phyloP scores from a whole-genome alignment of 1,140 invertebrate species.

The Palaemon carinicauda region DNA sequence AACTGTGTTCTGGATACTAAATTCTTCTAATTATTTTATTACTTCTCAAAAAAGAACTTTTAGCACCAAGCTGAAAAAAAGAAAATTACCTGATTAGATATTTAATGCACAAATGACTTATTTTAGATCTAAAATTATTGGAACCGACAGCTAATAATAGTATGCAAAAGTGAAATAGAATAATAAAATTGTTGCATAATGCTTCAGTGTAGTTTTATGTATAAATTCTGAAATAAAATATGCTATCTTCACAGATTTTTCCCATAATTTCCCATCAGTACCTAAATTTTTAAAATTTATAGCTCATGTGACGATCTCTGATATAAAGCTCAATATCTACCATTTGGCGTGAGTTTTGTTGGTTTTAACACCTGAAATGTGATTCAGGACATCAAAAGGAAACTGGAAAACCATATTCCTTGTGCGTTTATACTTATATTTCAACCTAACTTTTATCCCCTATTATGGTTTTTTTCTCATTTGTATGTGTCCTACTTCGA shows the following conservation, averaged over 20 bases:
- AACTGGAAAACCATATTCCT: neutral
- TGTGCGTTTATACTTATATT: too few relatives aligned
- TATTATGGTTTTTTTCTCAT: too few relatives aligned
- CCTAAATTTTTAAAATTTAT: neutral
- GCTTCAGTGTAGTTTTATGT: neutral
- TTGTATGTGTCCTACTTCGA: too few relatives aligned
- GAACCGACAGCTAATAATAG: neutral
- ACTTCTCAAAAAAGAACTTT: neutral
- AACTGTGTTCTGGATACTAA: too few relatives aligned
- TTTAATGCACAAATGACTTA: neutral
- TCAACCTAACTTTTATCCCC: too few relatives aligned
- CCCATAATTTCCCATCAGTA: neutral
- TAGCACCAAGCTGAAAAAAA: neutral
- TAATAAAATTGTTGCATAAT: neutral
- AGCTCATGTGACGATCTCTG: neutral
- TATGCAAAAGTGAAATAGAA: too few relatives aligned
- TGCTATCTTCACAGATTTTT: neutral
- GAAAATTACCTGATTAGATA: neutral
- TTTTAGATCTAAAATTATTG: neutral
- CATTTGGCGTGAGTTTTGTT: neutral
- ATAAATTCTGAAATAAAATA: neutral
- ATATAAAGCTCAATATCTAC: constrained; percentile 3
- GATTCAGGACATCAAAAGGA: constrained; percentile 6
- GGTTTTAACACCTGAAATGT: neutral
- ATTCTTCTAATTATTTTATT: neutral